phyloP scores from a whole-genome alignment of 1,140 invertebrate genomes.

The Trachymyrmex cornetzi region DNA sequence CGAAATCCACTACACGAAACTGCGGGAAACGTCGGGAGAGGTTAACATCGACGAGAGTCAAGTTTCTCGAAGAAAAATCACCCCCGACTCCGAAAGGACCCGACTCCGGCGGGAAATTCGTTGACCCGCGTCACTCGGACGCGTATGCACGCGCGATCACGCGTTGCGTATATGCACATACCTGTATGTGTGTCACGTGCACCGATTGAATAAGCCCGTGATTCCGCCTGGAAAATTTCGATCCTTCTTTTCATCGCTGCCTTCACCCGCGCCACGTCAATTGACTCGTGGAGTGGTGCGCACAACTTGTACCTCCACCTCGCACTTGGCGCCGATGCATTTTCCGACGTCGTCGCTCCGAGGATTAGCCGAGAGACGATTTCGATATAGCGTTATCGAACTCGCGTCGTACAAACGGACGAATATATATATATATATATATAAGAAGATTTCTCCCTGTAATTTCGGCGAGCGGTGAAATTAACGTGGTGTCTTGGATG shows the following conservation, averaged over 20 bases:
- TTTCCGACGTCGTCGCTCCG: slow-evolving; percentile 15
- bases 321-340: slow-evolving; percentile 33
- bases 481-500: slow-evolving; percentile 54
- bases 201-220: slow-evolving; percentile 10
- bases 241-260: slow-evolving; percentile 23
- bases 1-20: slow-evolving; percentile 11
- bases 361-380: slow-evolving; percentile 48
- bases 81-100: not conserved
- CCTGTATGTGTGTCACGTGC: not conserved
- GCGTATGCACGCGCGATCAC: not conserved
- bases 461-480: slow-evolving; percentile 47
- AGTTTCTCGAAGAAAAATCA: slow-evolving; percentile 27
- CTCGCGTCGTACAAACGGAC: not conserved
- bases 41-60: slow-evolving; percentile 33
- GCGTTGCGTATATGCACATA: no score
- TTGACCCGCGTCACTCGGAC: slow-evolving; percentile 29
- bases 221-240: slow-evolving; percentile 50
- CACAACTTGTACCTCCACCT: not conserved
- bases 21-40: slow-evolving; percentile 17
- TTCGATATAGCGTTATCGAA: slow-evolving; percentile 4
- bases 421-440: not conserved
- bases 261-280: slow-evolving; percentile 16
- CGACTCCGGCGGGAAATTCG: slow-evolving; percentile 16
- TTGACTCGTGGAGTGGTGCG: slow-evolving; percentile 50
- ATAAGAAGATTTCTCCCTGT: slow-evolving; percentile 16